Conservation (phyloP, 2,113 vertebrate genomes). For the Scomber scombrus region DNA sequence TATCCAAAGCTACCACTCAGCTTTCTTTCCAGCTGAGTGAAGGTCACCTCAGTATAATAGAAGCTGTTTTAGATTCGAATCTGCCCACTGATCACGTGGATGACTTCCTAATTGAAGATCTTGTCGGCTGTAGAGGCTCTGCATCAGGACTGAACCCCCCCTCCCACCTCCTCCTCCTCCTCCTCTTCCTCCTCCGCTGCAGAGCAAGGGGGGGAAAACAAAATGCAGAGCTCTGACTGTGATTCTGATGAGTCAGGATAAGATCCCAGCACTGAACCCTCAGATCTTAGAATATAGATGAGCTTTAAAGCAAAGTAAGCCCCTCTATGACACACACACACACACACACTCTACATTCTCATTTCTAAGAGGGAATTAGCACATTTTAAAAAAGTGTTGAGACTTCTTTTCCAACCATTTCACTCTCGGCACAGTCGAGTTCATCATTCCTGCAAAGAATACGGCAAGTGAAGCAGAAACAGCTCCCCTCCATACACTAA, state of each 20-base stretch:
- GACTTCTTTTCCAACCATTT: constrained; percentile 10
- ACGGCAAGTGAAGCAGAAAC: constrained; percentile 69
- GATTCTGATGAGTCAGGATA: constrained; percentile 79
- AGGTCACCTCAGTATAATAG: constrained; percentile 56
- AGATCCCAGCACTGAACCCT: constrained; percentile 44
- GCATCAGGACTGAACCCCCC: constrained; percentile 33
- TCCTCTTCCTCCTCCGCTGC: constrained; percentile 7
- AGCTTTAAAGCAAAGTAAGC: constrained; percentile 54
- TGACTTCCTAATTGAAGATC: constrained; percentile 68
- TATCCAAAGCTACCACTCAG: constrained; percentile 14
- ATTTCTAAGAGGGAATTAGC: constrained; percentile 53
- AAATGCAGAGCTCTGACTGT: constrained; percentile 52
- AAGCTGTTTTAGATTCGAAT: constrained; percentile 56
- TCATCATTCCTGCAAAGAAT: constrained; percentile 61
- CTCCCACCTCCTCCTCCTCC: neutral
- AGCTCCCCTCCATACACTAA: constrained; percentile 58
- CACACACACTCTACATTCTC: constrained; percentile 14
- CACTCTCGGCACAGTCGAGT: constrained; percentile 25
- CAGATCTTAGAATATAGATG: constrained; percentile 74
- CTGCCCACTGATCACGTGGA: constrained; percentile 45
- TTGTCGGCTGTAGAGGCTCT: constrained; percentile 46
- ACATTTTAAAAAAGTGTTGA: constrained; percentile 35
- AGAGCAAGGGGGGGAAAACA: neutral
- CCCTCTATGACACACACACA: constrained; percentile 29
- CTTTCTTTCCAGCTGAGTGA: constrained; percentile 39